A percentile compares a stretch with the other conserved stretches of the same genome.
phyloP scores from a whole-genome alignment of 2,113 vertebrate species.

The Cryptotis parvus region DNA sequence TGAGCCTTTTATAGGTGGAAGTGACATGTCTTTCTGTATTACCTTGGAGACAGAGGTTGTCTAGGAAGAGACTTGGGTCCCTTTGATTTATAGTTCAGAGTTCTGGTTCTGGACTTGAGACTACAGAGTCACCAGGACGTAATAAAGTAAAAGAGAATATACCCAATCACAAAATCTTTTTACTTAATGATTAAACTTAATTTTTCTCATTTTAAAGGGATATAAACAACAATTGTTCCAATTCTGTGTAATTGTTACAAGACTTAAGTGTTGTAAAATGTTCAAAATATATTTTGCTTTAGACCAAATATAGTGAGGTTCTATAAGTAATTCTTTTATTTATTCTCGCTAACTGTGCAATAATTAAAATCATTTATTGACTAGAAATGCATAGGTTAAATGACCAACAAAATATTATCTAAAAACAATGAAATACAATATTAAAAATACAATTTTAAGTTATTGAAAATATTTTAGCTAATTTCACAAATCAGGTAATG shows the following conservation, averaged over 20 bases:
- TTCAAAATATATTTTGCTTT: not conserved
- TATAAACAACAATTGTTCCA: not conserved
- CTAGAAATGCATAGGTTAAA: too few species aligned
- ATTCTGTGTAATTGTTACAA: not conserved
- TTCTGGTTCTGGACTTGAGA: not conserved
- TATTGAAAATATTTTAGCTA: not conserved
- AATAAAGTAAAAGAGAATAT: not conserved
- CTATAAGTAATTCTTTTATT: not conserved
- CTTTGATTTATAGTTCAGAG: too few species aligned
- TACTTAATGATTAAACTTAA: not conserved
- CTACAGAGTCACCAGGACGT: not conserved
- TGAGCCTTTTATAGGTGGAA: too few species aligned
- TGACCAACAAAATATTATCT: too few species aligned
- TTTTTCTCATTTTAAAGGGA: not conserved
- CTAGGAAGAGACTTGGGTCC: not conserved
- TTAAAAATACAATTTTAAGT: too few species aligned
- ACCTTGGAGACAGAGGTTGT: not conserved
- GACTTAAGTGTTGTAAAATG: not conserved
- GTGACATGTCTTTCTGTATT: not conserved
- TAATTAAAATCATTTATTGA: not conserved
- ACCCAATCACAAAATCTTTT: not conserved
- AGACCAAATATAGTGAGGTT: not conserved
- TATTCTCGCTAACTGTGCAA: not conserved
- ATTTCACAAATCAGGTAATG: not conserved
- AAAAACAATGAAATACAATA: too few species aligned